Percentiles rank a stretch among this genome's conserved stretches.
These are phyloP conservation scores for Ivindomyrus marchei DNA, from an alignment of 2,113 vertebrate genomes.

Conservation along the genomic window DNA sequence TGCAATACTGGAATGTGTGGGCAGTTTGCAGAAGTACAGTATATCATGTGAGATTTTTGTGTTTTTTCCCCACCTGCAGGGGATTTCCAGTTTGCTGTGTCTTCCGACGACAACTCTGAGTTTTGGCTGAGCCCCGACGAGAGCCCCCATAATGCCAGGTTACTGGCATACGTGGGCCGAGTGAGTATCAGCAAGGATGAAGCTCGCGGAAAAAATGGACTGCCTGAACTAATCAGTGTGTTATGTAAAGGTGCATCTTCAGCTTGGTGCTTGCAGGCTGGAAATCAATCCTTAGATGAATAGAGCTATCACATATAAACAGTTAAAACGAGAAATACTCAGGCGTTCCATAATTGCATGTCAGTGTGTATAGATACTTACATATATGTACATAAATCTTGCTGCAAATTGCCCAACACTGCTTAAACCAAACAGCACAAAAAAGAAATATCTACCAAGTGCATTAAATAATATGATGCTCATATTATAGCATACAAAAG, in stretches of 20 bases:
- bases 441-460: not conserved
- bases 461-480: not conserved
- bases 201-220: not conserved
- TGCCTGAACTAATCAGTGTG: not conserved
- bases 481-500: not conserved
- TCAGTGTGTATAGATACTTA: not conserved
- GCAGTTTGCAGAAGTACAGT: not conserved
- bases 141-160: slow-evolving; percentile 74
- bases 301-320: not conserved
- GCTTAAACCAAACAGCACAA: not conserved
- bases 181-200: slow-evolving; percentile 47
- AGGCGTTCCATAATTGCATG: not conserved
- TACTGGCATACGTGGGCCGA: slow-evolving; percentile 85
- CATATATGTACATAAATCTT: not conserved
- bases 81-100: slow-evolving; percentile 94
- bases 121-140: slow-evolving; percentile 91
- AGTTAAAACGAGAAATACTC: not conserved
- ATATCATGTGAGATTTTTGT: not conserved
- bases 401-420: not conserved
- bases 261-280: not conserved
- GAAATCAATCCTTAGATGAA: not conserved
- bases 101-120: slow-evolving; percentile 95
- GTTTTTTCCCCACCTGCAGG: slow-evolving; percentile 54
- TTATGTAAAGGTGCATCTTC: not conserved
- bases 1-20: not conserved